Base-by-base conservation (phyloP, 2,888 invertebrate species). In the Drosophila vallismaia region DNA sequence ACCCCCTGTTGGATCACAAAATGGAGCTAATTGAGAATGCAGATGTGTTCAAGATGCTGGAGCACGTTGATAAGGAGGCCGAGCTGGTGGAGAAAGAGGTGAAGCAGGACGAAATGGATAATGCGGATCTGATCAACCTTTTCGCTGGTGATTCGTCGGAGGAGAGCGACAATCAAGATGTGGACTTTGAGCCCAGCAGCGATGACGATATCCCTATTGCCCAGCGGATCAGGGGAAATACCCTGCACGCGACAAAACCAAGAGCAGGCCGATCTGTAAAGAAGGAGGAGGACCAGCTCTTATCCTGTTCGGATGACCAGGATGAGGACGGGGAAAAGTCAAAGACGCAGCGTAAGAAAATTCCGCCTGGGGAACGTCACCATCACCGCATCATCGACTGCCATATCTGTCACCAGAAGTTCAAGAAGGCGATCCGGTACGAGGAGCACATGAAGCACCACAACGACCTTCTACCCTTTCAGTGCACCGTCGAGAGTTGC, bases 361-460 rank as follows among this genome's bases (percentile, higher is more conserved):
- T 85, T 24, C 86, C 89, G 0, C 75, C 82, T 1, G 76, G 78
- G 3, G 88, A 87, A 19, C 77, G 85, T 0, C 89, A 90, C 38
- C 56, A 88, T 58, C 88, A 89, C 69, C 82, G 81, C 10, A 83
- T 84, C 24, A 89, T 91, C 14, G 86, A 90, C 36, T 90, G 90
- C 9, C 88, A 90, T 45, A 89, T 90, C 40, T 90, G 90, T 42
- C 89, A 89, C 5, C 90, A 90, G 55, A 89, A 86, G 12, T 90
- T 90, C 62, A 89, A 89, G 46, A 91, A 91, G 54, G 76, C 79
- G 3, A 84, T 85, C 31, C 83, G 89, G 26, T 89, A 91, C 40
- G 85, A 89, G 56, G 89, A 89, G 55, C 90, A 90, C 33, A 91
- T 90, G 90, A 90, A 89, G 46, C 86, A 87, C 19, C 91, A 90